Conservation (phyloP, 2,113 vertebrate species). For the Brachypodius melanocephalos region DNA sequence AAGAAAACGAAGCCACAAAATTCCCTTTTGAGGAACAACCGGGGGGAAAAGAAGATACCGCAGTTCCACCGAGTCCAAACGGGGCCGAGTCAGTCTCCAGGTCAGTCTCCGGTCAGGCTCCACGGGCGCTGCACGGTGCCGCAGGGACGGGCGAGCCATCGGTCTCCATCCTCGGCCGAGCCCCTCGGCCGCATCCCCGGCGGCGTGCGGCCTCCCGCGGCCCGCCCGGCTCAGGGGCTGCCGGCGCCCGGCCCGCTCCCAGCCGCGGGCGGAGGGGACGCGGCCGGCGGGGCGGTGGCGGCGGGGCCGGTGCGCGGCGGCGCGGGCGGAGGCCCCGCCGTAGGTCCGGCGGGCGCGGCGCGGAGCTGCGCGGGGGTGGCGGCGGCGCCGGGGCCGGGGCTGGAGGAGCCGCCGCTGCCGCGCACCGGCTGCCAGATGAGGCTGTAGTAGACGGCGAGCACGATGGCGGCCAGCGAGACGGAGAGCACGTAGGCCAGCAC, state of each 20-base stretch:
- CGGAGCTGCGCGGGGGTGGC: background rate
- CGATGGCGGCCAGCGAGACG: constrained; percentile 95
- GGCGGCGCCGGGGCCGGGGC: constrained; percentile 19
- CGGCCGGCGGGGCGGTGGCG: too few relatives aligned
- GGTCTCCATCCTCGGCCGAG: background rate
- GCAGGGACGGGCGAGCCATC: background rate
- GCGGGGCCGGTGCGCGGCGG: too few relatives aligned
- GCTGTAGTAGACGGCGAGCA: constrained; percentile 96
- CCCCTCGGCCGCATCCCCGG: background rate
- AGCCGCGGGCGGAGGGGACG: too few relatives aligned
- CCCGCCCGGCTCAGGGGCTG: background rate
- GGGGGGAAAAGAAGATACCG: background rate
- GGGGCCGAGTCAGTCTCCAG: background rate
- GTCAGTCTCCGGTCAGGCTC: background rate
- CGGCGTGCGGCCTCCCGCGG: background rate
- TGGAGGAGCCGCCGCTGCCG: constrained; percentile 51
- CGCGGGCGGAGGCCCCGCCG: too few relatives aligned
- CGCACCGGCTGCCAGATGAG: constrained; percentile 92
- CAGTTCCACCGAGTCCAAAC: background rate
- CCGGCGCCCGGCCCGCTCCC: background rate
- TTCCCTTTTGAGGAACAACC: constrained; percentile 14
- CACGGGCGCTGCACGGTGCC: background rate
- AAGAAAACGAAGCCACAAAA: constrained; percentile 13
- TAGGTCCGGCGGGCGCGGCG: too few relatives aligned
- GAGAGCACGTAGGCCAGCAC: constrained; percentile 97